Percentiles rank a stretch among this genome's conserved stretches.
phyloP scores from a whole-genome alignment of 2,113 vertebrate species.

The Apistogramma diplotaenia region DNA sequence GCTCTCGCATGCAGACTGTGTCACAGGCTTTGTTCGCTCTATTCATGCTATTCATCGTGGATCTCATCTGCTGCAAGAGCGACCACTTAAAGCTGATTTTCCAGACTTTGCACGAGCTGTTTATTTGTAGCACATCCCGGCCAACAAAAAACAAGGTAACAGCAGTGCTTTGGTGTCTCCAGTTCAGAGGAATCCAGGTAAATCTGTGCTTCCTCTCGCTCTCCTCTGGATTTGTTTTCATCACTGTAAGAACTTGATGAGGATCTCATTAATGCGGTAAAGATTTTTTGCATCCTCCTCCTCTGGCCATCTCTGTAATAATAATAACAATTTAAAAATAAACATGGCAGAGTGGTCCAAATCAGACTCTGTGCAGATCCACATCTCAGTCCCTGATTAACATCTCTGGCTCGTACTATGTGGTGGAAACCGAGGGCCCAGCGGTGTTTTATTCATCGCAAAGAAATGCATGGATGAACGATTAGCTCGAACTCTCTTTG shows the following conservation, averaged over 20 bases:
- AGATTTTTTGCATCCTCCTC: slow-evolving; percentile 55
- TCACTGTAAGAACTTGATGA: slow-evolving; percentile 40
- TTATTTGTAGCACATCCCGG: not conserved
- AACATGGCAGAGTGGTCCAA: slow-evolving; percentile 55
- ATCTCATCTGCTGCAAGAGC: not conserved
- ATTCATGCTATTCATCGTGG: not conserved
- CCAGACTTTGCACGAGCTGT: not conserved
- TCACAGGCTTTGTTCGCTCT: not conserved
- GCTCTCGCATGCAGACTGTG: not conserved
- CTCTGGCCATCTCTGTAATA: slow-evolving; percentile 46
- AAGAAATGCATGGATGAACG: slow-evolving; percentile 43
- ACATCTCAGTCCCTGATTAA: slow-evolving; percentile 60
- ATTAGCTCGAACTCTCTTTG: not conserved
- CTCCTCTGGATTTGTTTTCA: slow-evolving; percentile 56
- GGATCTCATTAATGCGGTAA: slow-evolving; percentile 67
- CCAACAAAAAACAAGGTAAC: slow-evolving; percentile 5
- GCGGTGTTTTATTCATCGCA: slow-evolving; percentile 50
- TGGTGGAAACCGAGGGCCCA: slow-evolving; percentile 34
- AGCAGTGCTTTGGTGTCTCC: not conserved
- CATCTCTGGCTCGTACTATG: slow-evolving; percentile 51
- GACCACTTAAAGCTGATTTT: not conserved
- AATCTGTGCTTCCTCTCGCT: not conserved
- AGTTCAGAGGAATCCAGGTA: not conserved
- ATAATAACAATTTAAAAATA: slow-evolving; percentile 34
- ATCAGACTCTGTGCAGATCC: slow-evolving; percentile 61